These are phyloP conservation scores for Zaprionus ghesquierei DNA, from an alignment of 1,140 invertebrate species.

Conservation along the genomic window DNA sequence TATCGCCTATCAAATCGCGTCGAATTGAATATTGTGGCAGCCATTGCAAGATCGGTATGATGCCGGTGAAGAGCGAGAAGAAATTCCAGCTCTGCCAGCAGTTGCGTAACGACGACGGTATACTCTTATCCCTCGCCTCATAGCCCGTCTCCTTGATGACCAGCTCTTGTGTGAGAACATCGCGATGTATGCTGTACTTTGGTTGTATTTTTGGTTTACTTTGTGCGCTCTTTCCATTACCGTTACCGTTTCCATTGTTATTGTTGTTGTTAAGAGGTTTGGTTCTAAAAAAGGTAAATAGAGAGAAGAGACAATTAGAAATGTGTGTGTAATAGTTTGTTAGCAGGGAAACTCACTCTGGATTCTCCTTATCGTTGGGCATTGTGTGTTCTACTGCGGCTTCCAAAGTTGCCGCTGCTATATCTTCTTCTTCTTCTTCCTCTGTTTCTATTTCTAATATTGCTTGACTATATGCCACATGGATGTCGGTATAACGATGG, in stretches of 20 bases:
- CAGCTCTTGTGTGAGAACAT: constrained; percentile 76
- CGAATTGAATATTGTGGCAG: constrained; percentile 88
- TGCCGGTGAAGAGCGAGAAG: constrained; percentile 65
- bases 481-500: constrained; percentile 60
- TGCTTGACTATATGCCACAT: constrained; percentile 41
- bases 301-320: not conserved
- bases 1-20: constrained; percentile 86
- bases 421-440: constrained; percentile 33
- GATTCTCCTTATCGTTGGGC: constrained; percentile 44
- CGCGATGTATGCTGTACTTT: constrained; percentile 73
- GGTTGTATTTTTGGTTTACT: constrained; percentile 70
- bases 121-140: constrained; percentile 76
- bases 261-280: constrained; percentile 57
- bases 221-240: constrained; percentile 37
- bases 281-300: constrained; percentile 34
- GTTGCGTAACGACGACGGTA: constrained; percentile 60
- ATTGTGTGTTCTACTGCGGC: constrained; percentile 44
- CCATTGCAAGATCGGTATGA: constrained; percentile 88
- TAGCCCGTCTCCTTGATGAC: constrained; percentile 79
- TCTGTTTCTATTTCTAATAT: constrained; percentile 10
- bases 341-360: constrained; percentile 51
- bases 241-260: constrained; percentile 49
- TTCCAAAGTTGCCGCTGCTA: constrained; percentile 17
- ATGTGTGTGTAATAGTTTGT: not conserved
- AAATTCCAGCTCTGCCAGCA: constrained; percentile 70